Evolutionary conservation across 2,888 invertebrate species (phyloP).

Genomic region (Poecilus cupreus): DNA sequence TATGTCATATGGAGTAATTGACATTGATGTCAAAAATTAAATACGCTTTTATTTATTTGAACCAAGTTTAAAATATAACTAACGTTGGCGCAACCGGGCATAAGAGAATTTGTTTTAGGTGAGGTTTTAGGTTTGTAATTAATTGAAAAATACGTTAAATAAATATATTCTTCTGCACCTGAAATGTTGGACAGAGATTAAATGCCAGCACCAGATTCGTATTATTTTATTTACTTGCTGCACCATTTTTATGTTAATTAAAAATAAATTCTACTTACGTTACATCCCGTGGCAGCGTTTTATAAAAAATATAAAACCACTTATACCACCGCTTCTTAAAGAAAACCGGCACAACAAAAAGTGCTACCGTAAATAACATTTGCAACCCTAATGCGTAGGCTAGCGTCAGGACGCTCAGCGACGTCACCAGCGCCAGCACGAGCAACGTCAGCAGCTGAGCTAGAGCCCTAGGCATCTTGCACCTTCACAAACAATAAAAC

Average conservation of each 20-base stretch:
- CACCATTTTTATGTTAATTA: background rate
- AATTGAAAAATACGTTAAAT: too few species aligned
- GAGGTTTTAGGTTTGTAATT: too few species aligned
- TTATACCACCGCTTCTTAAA: slow-evolving; percentile 64
- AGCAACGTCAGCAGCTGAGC: slow-evolving; percentile 27
- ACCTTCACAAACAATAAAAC: background rate
- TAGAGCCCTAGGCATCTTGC: slow-evolving; percentile 15
- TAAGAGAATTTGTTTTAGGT: too few species aligned
- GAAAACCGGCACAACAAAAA: slow-evolving; percentile 60
- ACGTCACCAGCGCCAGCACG: slow-evolving; percentile 7
- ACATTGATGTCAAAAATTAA: too few species aligned
- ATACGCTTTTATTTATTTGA: too few species aligned
- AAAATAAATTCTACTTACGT: slow-evolving; percentile 75
- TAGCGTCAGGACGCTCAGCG: slow-evolving; percentile 6
- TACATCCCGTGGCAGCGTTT: slow-evolving; percentile 80
- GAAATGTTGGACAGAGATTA: too few species aligned
- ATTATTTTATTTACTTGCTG: too few species aligned
- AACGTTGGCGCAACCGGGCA: too few species aligned
- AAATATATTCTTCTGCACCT: too few species aligned
- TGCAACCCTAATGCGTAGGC: slow-evolving; percentile 42
- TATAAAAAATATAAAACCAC: slow-evolving; percentile 78
- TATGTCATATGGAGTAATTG: too few species aligned
- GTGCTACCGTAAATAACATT: slow-evolving; percentile 2
- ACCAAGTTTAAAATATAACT: too few species aligned
- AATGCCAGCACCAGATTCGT: too few species aligned